Evolutionary conservation across 1,140 invertebrate genomes (phyloP).

Genomic region (Brachionus koreanus): DNA sequence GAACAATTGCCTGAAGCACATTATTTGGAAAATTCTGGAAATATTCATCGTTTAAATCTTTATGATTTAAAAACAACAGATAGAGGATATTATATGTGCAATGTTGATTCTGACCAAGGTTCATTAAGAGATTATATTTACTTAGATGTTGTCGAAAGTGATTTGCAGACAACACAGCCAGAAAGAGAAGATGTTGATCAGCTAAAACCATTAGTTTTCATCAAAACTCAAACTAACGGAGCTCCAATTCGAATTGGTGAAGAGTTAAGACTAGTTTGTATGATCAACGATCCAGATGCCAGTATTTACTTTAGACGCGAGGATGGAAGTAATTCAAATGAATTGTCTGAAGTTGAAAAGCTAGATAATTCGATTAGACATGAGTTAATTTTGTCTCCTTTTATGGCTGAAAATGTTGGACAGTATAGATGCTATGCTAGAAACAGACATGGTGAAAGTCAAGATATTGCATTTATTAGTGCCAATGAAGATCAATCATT

Average conservation of each 20-base stretch:
- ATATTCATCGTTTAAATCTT: neutral
- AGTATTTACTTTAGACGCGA: neutral
- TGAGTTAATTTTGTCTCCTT: constrained; percentile 7
- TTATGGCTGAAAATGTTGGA: neutral
- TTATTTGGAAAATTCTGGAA: neutral
- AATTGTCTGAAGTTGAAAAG: neutral
- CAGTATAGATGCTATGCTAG: constrained; percentile 10
- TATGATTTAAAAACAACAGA: neutral
- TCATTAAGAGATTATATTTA: constrained; percentile 18
- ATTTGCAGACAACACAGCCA: neutral
- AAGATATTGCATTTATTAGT: neutral
- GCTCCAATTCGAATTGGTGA: constrained; percentile 6
- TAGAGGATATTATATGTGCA: constrained; percentile 32
- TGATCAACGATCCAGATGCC: constrained; percentile 11
- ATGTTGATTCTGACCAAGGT: neutral
- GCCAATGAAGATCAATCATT: constrained; percentile 1
- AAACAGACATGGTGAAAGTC: constrained; percentile 18
- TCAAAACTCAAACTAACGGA: neutral
- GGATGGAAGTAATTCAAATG: neutral
- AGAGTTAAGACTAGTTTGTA: neutral
- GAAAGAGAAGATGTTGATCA: neutral
- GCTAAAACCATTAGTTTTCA: constrained; percentile 22
- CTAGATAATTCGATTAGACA: neutral
- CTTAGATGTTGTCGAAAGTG: neutral
- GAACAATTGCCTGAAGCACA: constrained; percentile 3